phyloP scores from a whole-genome alignment of 2,797 vertebrate species.

The Pampus argenteus region DNA sequence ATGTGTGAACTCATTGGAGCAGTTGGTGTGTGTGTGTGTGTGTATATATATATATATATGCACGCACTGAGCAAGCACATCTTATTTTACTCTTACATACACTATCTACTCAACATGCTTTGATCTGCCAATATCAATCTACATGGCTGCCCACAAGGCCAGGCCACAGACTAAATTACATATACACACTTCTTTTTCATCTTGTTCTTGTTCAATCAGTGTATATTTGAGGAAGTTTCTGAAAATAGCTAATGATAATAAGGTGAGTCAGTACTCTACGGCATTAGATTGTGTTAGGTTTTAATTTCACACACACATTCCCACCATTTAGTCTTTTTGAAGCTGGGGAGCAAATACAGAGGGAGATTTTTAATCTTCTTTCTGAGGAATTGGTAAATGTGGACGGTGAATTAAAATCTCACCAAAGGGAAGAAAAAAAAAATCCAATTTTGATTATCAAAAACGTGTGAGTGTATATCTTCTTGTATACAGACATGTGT shows the following conservation, averaged over 20 bases:
- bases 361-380: constrained; percentile 61
- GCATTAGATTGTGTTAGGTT: constrained; percentile 58
- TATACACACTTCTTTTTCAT: constrained; percentile 54
- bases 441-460: constrained; percentile 25
- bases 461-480: constrained; percentile 8
- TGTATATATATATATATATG: too few species aligned
- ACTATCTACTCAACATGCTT: constrained; percentile 52
- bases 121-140: constrained; percentile 69
- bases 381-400: constrained; percentile 47
- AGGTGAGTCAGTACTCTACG: constrained; percentile 48
- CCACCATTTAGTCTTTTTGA: constrained; percentile 36
- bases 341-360: constrained; percentile 43
- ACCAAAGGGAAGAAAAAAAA: constrained; percentile 3
- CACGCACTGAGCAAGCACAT: constrained; percentile 25
- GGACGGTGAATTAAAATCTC: constrained; percentile 38
- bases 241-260: constrained; percentile 65
- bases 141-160: constrained; percentile 36
- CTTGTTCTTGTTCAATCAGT: constrained; percentile 56
- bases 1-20: constrained; percentile 41
- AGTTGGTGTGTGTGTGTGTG: constrained; percentile 26
- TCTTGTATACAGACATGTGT: constrained; percentile 9
- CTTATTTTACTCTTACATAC: constrained; percentile 46
- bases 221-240: constrained; percentile 50
- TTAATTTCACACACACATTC: constrained; percentile 72
- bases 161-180: constrained; percentile 30